Evolutionary conservation across 2,113 vertebrate genomes (phyloP).

Genomic region (Toxostoma redivivum): DNA sequence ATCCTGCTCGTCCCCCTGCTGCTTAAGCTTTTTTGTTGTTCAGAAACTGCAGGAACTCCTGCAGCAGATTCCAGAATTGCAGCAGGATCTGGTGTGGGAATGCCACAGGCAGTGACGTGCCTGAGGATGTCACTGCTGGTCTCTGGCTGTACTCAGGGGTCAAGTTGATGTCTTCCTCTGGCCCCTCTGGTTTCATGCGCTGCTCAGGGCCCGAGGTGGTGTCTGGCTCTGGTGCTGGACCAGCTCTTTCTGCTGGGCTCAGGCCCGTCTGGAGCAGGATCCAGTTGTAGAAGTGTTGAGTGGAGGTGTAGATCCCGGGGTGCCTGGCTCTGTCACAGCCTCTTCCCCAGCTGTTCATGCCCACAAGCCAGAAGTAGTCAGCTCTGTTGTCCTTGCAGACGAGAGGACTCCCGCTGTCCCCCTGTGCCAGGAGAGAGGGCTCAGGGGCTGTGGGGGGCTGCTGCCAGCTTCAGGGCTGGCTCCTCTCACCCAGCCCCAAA

Average conservation of each 20-base stretch:
- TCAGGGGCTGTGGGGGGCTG: not conserved
- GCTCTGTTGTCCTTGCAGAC: not conserved
- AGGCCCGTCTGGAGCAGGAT: not conserved
- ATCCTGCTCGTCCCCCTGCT: not conserved
- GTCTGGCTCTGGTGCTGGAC: not conserved
- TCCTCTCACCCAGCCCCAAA: not conserved
- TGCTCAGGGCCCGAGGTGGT: not conserved
- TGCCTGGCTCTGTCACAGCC: not conserved
- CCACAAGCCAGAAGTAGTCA: not conserved
- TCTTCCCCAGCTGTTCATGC: not conserved
- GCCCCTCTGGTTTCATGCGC: too few relatives aligned
- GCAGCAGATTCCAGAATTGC: not conserved
- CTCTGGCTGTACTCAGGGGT: not conserved
- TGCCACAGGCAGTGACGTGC: not conserved
- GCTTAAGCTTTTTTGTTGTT: not conserved
- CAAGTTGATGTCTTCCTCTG: not conserved
- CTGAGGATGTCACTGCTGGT: not conserved
- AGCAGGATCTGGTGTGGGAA: not conserved
- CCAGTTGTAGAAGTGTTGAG: not conserved
- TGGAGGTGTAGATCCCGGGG: not conserved
- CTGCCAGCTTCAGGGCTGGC: not conserved
- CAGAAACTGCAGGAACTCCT: not conserved
- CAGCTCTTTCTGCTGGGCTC: fast-evolving
- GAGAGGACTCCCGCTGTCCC: not conserved
- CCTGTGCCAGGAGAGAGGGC: not conserved